Conservation (phyloP, 2,113 vertebrate species). For the Pituophis catenifer region DNA sequence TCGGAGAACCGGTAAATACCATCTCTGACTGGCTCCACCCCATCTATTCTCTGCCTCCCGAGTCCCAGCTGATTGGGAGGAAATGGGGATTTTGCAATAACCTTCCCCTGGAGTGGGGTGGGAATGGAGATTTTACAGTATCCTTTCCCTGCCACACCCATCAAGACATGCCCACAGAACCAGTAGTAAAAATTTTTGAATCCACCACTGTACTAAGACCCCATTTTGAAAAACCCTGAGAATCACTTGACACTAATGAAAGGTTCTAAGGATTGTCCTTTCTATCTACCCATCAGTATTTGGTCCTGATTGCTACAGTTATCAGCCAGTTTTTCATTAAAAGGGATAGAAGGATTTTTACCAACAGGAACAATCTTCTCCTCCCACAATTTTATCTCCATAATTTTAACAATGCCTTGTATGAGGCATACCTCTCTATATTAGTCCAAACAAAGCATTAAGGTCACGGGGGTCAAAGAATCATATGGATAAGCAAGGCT, state of each 20-base stretch:
- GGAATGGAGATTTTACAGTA: too few species aligned
- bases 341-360: neutral
- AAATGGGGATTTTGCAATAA: too few species aligned
- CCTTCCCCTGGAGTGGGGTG: too few species aligned
- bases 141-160: too few species aligned
- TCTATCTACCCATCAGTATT: neutral
- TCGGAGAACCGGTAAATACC: too few species aligned
- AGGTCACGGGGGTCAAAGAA: neutral
- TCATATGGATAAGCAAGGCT: neutral
- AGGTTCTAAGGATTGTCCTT: neutral
- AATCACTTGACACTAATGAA: neutral
- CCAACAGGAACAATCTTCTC: neutral
- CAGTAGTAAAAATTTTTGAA: too few species aligned
- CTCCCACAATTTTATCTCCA: neutral
- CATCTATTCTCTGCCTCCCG: too few species aligned
- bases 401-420: neutral
- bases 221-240: neutral
- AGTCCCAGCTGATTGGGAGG: too few species aligned
- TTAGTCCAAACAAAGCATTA: neutral
- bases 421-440: neutral
- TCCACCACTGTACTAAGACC: too few species aligned
- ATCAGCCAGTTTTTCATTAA: neutral
- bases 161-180: too few species aligned
- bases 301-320: neutral
- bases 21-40: too few species aligned